A percentile compares a stretch with the other conserved stretches of the same genome.
Evolutionary conservation across 2,888 invertebrate species (phyloP).

Genomic region (Calliphora vomitoria): DNA sequence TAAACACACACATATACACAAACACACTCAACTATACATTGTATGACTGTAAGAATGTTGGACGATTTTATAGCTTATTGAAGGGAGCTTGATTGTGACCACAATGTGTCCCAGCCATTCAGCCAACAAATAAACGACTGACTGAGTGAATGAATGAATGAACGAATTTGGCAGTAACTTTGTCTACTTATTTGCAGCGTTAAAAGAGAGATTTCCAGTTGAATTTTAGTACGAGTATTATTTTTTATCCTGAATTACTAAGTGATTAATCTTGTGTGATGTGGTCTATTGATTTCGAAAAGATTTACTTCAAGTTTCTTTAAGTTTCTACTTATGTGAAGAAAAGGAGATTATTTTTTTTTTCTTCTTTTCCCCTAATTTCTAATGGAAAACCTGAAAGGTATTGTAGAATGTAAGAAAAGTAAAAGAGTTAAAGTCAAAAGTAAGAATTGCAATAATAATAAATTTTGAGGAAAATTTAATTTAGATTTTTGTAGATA

Average conservation of each 20-base stretch:
- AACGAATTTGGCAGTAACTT: constrained; percentile 41
- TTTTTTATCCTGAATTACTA: constrained; percentile 72
- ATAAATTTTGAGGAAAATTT: background rate
- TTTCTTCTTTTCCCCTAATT: background rate
- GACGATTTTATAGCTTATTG: constrained; percentile 58
- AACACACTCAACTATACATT: background rate
- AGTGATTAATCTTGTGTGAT: constrained; percentile 78
- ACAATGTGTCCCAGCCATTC: constrained; percentile 28
- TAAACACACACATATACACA: background rate
- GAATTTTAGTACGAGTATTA: constrained; percentile 28
- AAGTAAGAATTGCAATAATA: background rate
- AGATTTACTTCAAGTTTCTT: constrained; percentile 51
- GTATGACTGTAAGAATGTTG: constrained; percentile 30
- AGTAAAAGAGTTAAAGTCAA: background rate
- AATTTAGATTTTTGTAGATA: background rate
- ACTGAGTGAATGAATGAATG: background rate
- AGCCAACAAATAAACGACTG: constrained; percentile 22
- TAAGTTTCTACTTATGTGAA: constrained; percentile 42
- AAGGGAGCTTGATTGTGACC: constrained; percentile 56
- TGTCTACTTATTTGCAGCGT: constrained; percentile 55
- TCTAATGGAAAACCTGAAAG: background rate
- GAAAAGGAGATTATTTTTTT: background rate
- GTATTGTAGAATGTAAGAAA: background rate
- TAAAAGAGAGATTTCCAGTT: constrained; percentile 55
- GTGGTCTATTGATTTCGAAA: constrained; percentile 76